A percentile compares a stretch with the other conserved stretches of the same genome.
phyloP scores from a whole-genome alignment of 2,797 vertebrate species.

The Martes flavigula region DNA sequence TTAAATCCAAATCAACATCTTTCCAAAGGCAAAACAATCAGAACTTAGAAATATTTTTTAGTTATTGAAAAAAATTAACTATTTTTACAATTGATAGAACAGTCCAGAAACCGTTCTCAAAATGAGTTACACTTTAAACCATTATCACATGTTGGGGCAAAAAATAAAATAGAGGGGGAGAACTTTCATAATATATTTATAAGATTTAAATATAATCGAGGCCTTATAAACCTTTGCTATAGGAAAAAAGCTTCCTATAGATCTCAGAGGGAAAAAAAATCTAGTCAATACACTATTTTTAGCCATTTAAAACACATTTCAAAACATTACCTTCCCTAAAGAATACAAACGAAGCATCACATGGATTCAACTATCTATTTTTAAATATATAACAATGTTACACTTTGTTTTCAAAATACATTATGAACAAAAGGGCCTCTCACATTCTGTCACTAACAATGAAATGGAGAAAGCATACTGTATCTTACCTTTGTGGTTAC shows the following conservation, averaged over 20 bases:
- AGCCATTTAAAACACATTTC: conserved; percentile 59
- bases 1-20: conserved; percentile 29
- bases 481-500: conserved; percentile 95
- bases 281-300: conserved; percentile 49
- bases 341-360: conserved; percentile 48
- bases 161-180: conserved; percentile 17
- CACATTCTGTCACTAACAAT: conserved; percentile 60
- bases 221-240: conserved; percentile 32
- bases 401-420: conserved; percentile 60
- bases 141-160: neutral
- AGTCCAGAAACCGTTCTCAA: conserved; percentile 49
- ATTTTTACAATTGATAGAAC: conserved; percentile 30
- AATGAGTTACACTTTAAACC: conserved; percentile 61
- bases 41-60: neutral
- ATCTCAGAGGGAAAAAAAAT: neutral
- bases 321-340: conserved; percentile 36
- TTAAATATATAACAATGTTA: conserved; percentile 66
- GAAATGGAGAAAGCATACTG: conserved; percentile 64
- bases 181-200: conserved; percentile 42
- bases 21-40: conserved; percentile 28
- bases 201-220: conserved; percentile 40
- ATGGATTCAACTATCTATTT: conserved; percentile 40
- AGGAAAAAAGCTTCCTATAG: conserved; percentile 26
- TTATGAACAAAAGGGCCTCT: conserved; percentile 53
- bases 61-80: neutral